Conservation (phyloP, 2,113 vertebrate genomes). For the Siniperca chuatsi region DNA sequence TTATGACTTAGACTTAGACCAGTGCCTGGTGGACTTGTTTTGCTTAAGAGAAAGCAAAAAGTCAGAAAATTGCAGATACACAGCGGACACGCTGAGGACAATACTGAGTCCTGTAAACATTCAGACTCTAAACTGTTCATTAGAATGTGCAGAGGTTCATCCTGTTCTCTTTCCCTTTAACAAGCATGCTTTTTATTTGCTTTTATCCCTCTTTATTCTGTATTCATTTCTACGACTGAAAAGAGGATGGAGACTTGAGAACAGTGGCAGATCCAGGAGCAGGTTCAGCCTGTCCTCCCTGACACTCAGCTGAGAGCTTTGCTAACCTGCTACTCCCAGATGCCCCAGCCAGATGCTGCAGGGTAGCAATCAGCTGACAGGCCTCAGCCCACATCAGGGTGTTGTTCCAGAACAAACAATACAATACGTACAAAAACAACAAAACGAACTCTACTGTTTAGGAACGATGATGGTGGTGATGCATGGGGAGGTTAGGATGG, state of each 20-base stretch:
- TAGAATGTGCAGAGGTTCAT: background rate
- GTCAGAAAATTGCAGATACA: conserved; percentile 16
- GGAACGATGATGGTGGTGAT: background rate
- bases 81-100: background rate
- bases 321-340: conserved; percentile 30
- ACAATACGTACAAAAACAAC: conserved; percentile 45
- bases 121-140: conserved; percentile 4
- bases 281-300: background rate
- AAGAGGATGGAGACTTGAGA: background rate
- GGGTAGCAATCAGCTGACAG: conserved; percentile 10
- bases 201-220: background rate
- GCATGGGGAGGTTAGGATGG: background rate
- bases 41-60: conserved; percentile 11
- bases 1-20: background rate
- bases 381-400: conserved; percentile 34
- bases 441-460: background rate
- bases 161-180: background rate
- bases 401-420: conserved; percentile 42
- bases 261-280: background rate
- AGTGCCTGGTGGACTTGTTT: background rate
- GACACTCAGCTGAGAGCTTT: conserved; percentile 19
- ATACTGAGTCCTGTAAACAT: background rate
- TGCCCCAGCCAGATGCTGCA: conserved; percentile 19
- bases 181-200: background rate
- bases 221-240: background rate